Conservation (phyloP, 92 coral and sea anemone genomes). For the Anthopleura xanthogrammica region DNA sequence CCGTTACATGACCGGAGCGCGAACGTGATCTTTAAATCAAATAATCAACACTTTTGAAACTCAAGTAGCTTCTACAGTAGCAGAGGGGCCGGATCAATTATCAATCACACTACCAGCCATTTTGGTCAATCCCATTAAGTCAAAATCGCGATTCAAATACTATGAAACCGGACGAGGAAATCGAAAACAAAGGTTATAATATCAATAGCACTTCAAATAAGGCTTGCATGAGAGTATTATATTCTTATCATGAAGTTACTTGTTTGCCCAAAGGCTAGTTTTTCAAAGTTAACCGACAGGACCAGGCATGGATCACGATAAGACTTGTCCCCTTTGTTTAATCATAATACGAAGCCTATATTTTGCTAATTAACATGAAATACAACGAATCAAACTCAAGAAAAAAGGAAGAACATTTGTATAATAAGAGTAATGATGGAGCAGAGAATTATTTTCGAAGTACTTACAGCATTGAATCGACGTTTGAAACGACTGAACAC, state of each 20-base stretch:
- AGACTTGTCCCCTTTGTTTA: background rate
- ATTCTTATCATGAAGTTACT: background rate
- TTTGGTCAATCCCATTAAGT: background rate
- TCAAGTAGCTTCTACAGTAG: too few relatives aligned
- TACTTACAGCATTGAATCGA: conserved; percentile 26
- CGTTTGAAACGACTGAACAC: conserved; percentile 29
- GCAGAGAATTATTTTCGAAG: conserved; percentile 1
- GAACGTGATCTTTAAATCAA: background rate
- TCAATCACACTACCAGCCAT: background rate
- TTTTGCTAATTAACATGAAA: background rate
- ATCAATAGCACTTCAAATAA: background rate
- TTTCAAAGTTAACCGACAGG: background rate
- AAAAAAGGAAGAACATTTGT: background rate
- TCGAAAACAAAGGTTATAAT: background rate
- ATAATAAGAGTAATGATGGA: background rate
- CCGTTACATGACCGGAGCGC: too few relatives aligned
- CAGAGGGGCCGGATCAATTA: too few relatives aligned
- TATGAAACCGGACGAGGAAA: background rate
- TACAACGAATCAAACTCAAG: background rate
- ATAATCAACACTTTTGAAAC: background rate
- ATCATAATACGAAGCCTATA: background rate
- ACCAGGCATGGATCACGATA: background rate
- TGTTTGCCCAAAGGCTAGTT: conserved; percentile 8
- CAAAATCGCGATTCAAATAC: background rate
- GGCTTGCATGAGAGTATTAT: background rate